phyloP scores from a whole-genome alignment of 2,888 invertebrate genomes.

The Thera obeliscata region DNA sequence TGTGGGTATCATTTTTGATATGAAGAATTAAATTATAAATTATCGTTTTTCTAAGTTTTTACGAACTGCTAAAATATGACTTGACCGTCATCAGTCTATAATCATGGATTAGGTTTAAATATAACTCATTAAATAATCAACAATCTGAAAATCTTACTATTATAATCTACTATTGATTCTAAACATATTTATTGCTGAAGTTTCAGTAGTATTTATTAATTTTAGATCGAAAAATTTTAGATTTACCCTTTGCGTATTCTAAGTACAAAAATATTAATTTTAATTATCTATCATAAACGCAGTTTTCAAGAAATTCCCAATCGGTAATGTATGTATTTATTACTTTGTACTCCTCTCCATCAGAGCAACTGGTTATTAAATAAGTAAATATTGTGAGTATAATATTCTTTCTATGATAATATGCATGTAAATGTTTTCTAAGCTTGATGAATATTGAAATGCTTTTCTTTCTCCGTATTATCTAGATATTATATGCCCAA shows the following conservation, averaged over 20 bases:
- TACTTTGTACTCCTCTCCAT: slow-evolving; percentile 79
- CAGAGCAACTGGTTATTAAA: slow-evolving; percentile 75
- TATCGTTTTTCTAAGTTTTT: neutral
- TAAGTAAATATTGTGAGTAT: slow-evolving; percentile 45
- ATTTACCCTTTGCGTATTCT: slow-evolving; percentile 64
- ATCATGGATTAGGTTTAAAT: slow-evolving; percentile 4
- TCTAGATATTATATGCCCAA: slow-evolving; percentile 72
- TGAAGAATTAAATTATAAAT: slow-evolving; percentile 3
- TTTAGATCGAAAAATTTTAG: slow-evolving; percentile 49
- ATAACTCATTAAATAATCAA: slow-evolving; percentile 20
- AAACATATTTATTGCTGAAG: slow-evolving; percentile 33
- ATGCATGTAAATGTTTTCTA: slow-evolving; percentile 54
- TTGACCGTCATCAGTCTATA: neutral
- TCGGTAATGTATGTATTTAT: slow-evolving; percentile 42
- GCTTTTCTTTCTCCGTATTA: slow-evolving; percentile 60
- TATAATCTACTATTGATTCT: slow-evolving; percentile 25
- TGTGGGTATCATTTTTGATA: slow-evolving; percentile 27
- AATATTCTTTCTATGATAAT: slow-evolving; percentile 40
- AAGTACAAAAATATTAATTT: slow-evolving; percentile 83
- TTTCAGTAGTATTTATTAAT: slow-evolving; percentile 31
- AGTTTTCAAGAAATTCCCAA: slow-evolving; percentile 50
- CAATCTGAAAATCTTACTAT: slow-evolving; percentile 24
- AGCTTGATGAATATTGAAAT: slow-evolving; percentile 59
- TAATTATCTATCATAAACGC: slow-evolving; percentile 67
- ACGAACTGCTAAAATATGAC: too few relatives aligned